These are phyloP conservation scores for Syngnathoides biaculeatus DNA, from an alignment of 2,113 vertebrate species.

Conservation along the genomic window DNA sequence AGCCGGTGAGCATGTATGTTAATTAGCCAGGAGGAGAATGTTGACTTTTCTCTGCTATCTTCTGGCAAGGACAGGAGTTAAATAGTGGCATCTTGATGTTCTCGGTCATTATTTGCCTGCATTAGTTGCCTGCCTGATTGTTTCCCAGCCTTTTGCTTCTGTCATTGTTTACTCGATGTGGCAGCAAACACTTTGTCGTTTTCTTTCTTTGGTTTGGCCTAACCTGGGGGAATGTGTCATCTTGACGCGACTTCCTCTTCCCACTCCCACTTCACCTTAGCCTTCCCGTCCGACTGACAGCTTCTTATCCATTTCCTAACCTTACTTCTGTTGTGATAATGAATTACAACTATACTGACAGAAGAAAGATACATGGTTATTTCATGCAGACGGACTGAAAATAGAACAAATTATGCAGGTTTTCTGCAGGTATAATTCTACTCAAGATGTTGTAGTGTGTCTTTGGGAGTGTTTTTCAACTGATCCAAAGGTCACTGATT, in stretches of 20 bases:
- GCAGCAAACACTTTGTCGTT: conserved; percentile 43
- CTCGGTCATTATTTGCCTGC: neutral
- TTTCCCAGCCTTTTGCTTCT: conserved; percentile 31
- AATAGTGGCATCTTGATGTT: too few species aligned
- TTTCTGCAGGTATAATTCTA: neutral
- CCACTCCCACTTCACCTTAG: neutral
- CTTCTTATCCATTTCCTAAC: neutral
- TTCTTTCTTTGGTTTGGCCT: conserved; percentile 7
- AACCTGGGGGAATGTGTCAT: conserved; percentile 56
- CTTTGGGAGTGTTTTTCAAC: neutral
- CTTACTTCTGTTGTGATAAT: neutral
- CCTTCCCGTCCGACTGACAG: neutral
- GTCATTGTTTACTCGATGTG: conserved; percentile 35
- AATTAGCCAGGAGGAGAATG: conserved; percentile 46
- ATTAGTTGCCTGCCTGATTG: conserved; percentile 15
- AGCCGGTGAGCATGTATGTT: conserved; percentile 41
- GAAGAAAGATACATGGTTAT: neutral
- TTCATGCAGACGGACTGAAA: neutral
- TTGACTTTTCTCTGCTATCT: conserved; percentile 46
- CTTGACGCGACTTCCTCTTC: conserved; percentile 44
- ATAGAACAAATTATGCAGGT: neutral
- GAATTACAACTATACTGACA: neutral
- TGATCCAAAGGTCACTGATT: neutral
- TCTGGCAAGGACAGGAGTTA: conserved; percentile 8
- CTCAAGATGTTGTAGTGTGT: neutral